Evolutionary conservation across 53 echinoderm and acorn worm species (phyloP), one percentile per base, ranked within the genome.

Genomic region (Echinarachnius parma): DNA sequence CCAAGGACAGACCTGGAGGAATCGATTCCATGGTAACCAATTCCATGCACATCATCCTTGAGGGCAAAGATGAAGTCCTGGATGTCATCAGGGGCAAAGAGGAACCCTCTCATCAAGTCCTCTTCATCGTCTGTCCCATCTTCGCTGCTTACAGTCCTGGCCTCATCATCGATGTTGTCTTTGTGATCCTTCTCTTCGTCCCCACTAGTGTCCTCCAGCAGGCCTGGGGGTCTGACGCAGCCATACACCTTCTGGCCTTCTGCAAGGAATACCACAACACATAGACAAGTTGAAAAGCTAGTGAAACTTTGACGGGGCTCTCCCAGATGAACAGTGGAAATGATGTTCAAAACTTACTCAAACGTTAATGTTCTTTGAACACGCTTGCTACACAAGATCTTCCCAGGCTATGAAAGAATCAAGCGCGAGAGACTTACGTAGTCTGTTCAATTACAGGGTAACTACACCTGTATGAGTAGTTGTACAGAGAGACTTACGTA

Each of bases 51-150:
- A 59, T 94, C 85, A 63, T 86, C 86, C 64, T 94, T 94, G 56
- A 83, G 74, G 15, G 20, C 61, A 46, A 94, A 81, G 1, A 81
- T 44, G 53, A 90, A 84, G 46, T 84, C 84, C 22, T 94, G 75
- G 15, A 87, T 79, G 49, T 94, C 95, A 27, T 84, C 75, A 3
- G 95, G 95, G 57, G 87, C 95, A 79, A 94, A 94, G 48, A 86
- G 81, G 45, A 90, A 90, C 14, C 75, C 82, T n/a, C 35, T 53
- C 42, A 71, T 77, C 59, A 78, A 85, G n/a, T 47, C 62, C 23
- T 84, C 77, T 8, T 76, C 48, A 20, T 39, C 30, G 36, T 61
- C 62, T n/a, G 45, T 61, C 15, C 48, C 85, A 16, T 58, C 82
- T 18, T 62, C 61, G n/a, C 26, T 24, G 39, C 39, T 39, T 7